phyloP scores from a whole-genome alignment of 2,888 invertebrate species.

The Hipparchia sbordonii region DNA sequence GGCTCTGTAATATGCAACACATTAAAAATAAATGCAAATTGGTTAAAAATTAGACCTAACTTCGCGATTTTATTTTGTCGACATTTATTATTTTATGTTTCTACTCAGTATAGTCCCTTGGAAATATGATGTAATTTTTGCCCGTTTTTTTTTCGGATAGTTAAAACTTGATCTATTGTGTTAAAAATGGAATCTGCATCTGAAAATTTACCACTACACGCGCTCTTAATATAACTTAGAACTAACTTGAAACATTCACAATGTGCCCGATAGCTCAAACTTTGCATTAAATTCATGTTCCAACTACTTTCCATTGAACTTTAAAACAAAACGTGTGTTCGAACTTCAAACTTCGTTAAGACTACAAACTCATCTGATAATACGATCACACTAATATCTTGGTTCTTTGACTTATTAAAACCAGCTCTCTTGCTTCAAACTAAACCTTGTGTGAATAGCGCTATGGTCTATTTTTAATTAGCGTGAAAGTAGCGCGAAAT shows the following conservation, averaged over 20 bases:
- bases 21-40: too few relatives aligned
- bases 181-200: too few relatives aligned
- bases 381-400: slow-evolving; percentile 13
- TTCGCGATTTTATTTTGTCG: too few relatives aligned
- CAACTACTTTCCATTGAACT: slow-evolving; percentile 17
- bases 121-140: too few relatives aligned
- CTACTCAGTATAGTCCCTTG: too few relatives aligned
- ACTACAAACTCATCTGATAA: slow-evolving; percentile 6
- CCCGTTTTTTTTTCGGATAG: too few relatives aligned
- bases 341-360: slow-evolving; percentile 14
- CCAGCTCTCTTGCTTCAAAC: not conserved
- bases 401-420: not conserved
- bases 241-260: slow-evolving; percentile 7
- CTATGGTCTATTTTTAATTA: not conserved
- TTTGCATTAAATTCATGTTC: slow-evolving; percentile 5
- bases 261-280: not conserved
- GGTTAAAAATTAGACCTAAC: too few relatives aligned
- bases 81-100: too few relatives aligned
- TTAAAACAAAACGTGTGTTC: slow-evolving; percentile 7
- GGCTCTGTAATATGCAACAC: too few relatives aligned
- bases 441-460: not conserved
- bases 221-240: not conserved
- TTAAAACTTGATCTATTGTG: too few relatives aligned
- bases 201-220: too few relatives aligned
- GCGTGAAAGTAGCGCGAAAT: not conserved